Evolutionary conservation across 2,113 vertebrate species (phyloP).

Genomic region (Alosa alosa): DNA sequence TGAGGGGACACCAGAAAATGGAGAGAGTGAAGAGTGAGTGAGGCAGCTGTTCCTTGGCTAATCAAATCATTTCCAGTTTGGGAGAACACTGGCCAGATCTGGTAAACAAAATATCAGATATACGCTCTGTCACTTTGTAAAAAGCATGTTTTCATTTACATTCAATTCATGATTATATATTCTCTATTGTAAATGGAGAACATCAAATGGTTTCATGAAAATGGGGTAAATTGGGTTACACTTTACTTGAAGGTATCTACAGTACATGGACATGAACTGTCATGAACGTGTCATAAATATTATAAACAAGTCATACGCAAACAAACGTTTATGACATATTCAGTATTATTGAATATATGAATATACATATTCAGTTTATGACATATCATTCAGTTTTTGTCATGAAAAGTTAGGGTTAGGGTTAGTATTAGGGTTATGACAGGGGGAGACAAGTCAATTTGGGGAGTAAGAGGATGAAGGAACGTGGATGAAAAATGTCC

Average conservation of each 20-base stretch:
- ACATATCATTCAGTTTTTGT: too few species aligned
- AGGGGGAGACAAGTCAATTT: constrained; percentile 10
- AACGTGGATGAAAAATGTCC: constrained; percentile 2
- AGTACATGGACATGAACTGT: too few species aligned
- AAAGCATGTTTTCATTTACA: not conserved
- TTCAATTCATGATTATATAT: not conserved
- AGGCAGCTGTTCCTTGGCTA: not conserved
- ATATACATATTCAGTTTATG: too few species aligned
- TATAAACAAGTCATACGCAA: too few species aligned
- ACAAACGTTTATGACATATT: too few species aligned
- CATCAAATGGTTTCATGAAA: too few species aligned
- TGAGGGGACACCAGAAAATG: not conserved
- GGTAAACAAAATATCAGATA: not conserved
- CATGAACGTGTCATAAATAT: too few species aligned
- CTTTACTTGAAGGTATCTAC: too few species aligned
- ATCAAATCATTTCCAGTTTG: not conserved
- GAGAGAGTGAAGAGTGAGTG: not conserved
- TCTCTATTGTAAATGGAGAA: not conserved
- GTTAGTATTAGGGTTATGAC: too few species aligned
- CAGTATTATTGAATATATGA: too few species aligned
- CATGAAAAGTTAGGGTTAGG: too few species aligned
- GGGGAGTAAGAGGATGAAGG: not conserved
- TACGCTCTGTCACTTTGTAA: not conserved
- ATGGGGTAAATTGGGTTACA: too few species aligned
- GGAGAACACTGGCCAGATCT: not conserved